A percentile compares a stretch with the other conserved stretches of the same genome.
phyloP scores from a whole-genome alignment of 2,113 vertebrate genomes.

The Nanorana parkeri region DNA sequence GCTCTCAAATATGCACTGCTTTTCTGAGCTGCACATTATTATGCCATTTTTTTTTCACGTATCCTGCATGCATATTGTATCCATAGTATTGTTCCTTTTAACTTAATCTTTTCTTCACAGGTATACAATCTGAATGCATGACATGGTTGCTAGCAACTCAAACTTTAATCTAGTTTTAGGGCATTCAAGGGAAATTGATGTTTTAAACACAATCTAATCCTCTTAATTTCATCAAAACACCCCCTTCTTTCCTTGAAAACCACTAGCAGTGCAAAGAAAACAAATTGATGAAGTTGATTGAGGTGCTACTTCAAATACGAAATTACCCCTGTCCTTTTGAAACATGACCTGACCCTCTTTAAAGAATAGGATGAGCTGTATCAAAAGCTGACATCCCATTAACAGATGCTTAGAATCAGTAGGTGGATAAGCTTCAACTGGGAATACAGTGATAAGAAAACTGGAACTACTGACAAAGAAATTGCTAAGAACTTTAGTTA shows the following conservation, averaged over 20 bases:
- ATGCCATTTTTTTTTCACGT: neutral
- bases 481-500: slow-evolving; percentile 51
- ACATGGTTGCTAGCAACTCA: slow-evolving; percentile 22
- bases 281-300: slow-evolving; percentile 49
- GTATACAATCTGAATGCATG: neutral
- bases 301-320: slow-evolving; percentile 46
- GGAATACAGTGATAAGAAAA: slow-evolving; percentile 38
- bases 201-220: slow-evolving; percentile 50
- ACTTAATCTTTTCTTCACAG: neutral
- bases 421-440: slow-evolving; percentile 38
- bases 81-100: neutral
- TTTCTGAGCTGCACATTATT: too few species aligned
- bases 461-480: slow-evolving; percentile 42
- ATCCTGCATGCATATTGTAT: neutral
- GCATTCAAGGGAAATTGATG: slow-evolving; percentile 55
- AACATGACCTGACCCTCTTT: neutral
- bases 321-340: neutral
- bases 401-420: slow-evolving; percentile 45
- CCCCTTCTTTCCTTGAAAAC: neutral
- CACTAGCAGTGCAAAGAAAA: slow-evolving; percentile 39
- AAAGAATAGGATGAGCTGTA: slow-evolving; percentile 37
- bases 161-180: slow-evolving; percentile 33
- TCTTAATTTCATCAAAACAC: slow-evolving; percentile 55
- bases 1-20: too few species aligned
- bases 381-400: slow-evolving; percentile 56